Evolutionary conservation across 2,113 vertebrate species (phyloP).

Genomic region (Esox niger): DNA sequence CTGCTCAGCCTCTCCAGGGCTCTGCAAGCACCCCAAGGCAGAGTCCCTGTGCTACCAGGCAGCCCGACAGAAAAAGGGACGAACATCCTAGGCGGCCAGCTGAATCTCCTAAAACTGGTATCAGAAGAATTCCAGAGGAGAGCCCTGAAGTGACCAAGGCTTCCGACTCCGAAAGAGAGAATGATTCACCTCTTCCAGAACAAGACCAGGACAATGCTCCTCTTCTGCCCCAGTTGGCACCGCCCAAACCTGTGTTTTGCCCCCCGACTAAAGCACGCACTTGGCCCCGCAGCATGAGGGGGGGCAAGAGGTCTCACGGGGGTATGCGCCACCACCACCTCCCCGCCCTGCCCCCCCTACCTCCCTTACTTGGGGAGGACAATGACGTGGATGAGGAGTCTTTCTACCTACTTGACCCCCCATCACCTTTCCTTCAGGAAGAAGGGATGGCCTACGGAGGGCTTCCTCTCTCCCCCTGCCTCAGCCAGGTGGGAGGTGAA

Average conservation of each 20-base stretch:
- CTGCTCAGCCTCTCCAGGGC: constrained; percentile 26
- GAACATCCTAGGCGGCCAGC: constrained; percentile 46
- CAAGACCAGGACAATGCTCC: constrained; percentile 70
- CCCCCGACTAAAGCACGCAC: constrained; percentile 77
- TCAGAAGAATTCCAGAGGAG: constrained; percentile 61
- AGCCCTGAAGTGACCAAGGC: constrained; percentile 55
- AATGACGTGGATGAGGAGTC: constrained; percentile 71
- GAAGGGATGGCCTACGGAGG: constrained; percentile 61
- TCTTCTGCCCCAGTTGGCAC: constrained; percentile 51
- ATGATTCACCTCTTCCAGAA: constrained; percentile 67
- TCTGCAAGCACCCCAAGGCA: constrained; percentile 43
- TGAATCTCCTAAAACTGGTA: constrained; percentile 50
- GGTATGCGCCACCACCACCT: constrained; percentile 69
- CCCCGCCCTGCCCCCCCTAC: constrained; percentile 69
- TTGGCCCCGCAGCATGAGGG: constrained; percentile 73
- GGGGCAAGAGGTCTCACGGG: constrained; percentile 60
- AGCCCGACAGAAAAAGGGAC: constrained; percentile 29
- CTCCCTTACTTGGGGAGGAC: constrained; percentile 69
- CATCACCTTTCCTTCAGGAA: constrained; percentile 74
- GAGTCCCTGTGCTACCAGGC: constrained; percentile 42
- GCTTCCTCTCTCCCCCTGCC: constrained; percentile 83
- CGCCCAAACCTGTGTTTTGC: constrained; percentile 74
- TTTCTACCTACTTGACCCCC: constrained; percentile 72
- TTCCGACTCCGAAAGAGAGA: constrained; percentile 67
- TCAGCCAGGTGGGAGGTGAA: constrained; percentile 85